Percentiles rank a stretch among this genome's conserved stretches.
Evolutionary conservation across 2,113 vertebrate genomes (phyloP).

Genomic region (Microtus pennsylvanicus): DNA sequence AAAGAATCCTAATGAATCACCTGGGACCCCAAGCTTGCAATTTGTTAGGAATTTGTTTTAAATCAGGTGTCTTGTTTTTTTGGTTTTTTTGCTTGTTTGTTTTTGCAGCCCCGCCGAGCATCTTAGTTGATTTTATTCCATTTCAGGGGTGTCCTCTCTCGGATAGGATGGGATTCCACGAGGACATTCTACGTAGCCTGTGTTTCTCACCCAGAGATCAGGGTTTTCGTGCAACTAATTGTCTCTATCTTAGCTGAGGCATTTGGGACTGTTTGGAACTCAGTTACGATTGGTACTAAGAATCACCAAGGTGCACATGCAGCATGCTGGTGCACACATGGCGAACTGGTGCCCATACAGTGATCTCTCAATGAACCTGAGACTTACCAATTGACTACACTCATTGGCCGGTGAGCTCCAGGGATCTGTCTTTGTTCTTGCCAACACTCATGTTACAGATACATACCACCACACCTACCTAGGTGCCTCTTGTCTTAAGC

Average conservation of each 20-base stretch:
- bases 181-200: rapidly evolving
- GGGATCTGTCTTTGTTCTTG: neutral
- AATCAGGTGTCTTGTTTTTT: rapidly evolving
- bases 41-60: rapidly evolving
- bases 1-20: rapidly evolving
- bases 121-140: rapidly evolving
- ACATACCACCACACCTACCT: too few species aligned
- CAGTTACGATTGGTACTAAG: rapidly evolving
- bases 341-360: neutral
- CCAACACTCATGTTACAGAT: neutral
- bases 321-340: too few species aligned
- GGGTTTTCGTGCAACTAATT: neutral
- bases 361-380: too few species aligned
- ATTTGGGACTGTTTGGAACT: neutral
- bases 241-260: neutral
- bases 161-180: rapidly evolving
- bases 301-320: neutral
- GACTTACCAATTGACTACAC: neutral
- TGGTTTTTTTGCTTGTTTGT: neutral
- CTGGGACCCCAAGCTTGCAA: rapidly evolving
- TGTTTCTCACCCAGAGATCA: neutral
- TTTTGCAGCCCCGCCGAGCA: neutral
- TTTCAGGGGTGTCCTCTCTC: neutral
- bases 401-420: neutral
- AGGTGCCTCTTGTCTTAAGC: neutral